These are phyloP conservation scores for Bambusicola thoracicus DNA, from an alignment of 2,113 vertebrate species.

Conservation along the genomic window DNA sequence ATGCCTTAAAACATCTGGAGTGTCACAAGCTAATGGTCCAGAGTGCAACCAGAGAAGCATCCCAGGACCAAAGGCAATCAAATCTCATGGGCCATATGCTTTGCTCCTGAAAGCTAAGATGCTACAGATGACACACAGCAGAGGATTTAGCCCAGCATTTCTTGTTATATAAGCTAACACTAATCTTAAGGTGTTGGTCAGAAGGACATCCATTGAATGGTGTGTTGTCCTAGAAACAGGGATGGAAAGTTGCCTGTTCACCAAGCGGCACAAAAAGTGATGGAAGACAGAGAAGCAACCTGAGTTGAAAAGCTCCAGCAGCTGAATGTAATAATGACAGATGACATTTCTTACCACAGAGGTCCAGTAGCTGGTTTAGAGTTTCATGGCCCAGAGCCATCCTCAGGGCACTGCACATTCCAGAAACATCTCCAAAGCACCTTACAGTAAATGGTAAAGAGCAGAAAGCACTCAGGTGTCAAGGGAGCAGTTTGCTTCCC, in stretches of 20 bases:
- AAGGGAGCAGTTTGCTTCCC: not conserved
- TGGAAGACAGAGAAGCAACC: not conserved
- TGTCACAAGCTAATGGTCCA: not conserved
- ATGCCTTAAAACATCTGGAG: not conserved
- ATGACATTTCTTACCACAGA: not conserved
- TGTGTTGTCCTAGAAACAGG: not conserved
- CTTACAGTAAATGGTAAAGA: not conserved
- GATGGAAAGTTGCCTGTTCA: not conserved
- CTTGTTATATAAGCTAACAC: not conserved
- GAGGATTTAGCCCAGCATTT: not conserved
- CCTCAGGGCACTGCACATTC: not conserved
- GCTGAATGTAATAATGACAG: not conserved
- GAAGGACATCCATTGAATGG: not conserved
- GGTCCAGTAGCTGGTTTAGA: not conserved
- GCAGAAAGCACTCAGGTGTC: not conserved
- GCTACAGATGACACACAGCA: rapidly evolving
- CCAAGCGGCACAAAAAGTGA: not conserved
- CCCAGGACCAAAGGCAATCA: not conserved
- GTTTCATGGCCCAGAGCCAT: conserved; percentile 22
- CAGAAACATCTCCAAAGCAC: not conserved
- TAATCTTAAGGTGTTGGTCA: not conserved
- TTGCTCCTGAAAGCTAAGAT: not conserved
- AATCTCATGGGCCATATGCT: not conserved
- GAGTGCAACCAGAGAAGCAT: not conserved
- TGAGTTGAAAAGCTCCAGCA: not conserved